Percentiles rank a stretch among this genome's conserved stretches.
Conservation (phyloP, 2,113 vertebrate genomes). For the Calyptommatus sinebrachiatus region DNA sequence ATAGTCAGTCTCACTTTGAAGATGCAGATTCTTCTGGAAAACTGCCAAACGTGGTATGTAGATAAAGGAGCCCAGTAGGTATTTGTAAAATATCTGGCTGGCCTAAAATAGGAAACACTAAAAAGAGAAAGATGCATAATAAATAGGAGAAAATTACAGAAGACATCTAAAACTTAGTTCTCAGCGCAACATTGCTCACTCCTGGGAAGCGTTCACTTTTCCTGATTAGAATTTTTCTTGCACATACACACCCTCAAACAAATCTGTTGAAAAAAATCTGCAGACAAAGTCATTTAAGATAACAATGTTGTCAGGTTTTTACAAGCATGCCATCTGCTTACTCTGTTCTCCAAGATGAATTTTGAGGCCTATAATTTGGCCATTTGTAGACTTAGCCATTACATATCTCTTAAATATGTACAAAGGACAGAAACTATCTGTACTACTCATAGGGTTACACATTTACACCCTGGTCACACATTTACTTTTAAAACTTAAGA, state of each 20-base stretch:
- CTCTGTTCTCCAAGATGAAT: no score
- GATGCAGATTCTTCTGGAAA: slow-evolving; percentile 27
- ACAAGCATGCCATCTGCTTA: no score
- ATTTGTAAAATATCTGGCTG: neutral
- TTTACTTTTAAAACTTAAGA: no score
- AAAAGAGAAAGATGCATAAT: neutral
- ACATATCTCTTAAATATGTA: no score
- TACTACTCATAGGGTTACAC: no score
- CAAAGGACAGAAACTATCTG: no score
- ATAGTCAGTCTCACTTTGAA: fast-evolving
- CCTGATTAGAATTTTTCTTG: neutral
- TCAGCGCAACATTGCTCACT: neutral
- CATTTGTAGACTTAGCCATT: no score
- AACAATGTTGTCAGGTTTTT: no score
- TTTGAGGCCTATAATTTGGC: no score
- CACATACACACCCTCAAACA: neutral
- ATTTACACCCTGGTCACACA: no score
- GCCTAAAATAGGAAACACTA: neutral
- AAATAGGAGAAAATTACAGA: neutral
- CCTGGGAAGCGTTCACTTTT: neutral
- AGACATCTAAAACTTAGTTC: neutral
- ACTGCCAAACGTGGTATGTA: neutral
- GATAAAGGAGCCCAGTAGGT: fast-evolving
- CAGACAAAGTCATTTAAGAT: no score
- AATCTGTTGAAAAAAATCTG: no score